phyloP scores from a whole-genome alignment of 1,140 invertebrate genomes.

The Pseudomyrmex flavicornis region DNA sequence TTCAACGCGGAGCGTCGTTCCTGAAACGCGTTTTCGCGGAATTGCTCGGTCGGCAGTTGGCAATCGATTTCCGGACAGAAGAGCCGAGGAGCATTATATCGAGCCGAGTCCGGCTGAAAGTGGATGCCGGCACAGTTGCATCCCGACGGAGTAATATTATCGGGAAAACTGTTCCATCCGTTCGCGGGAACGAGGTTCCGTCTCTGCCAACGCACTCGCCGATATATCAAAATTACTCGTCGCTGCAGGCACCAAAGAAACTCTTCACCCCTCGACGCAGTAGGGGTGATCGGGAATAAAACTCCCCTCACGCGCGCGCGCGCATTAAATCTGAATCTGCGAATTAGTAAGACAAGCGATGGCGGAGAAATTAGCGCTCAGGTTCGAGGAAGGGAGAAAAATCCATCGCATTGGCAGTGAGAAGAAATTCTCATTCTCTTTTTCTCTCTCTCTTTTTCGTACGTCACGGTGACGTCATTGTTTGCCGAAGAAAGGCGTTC shows the following conservation, averaged over 20 bases:
- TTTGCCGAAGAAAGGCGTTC: conserved; percentile 56
- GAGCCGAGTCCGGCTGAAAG: conserved; percentile 40
- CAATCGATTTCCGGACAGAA: conserved; percentile 66
- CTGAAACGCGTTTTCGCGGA: conserved; percentile 25
- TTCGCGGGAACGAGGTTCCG: conserved; percentile 1
- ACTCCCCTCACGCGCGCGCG: background rate
- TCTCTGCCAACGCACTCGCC: conserved; percentile 18
- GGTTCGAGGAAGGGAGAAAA: background rate
- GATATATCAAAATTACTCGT: conserved; percentile 81
- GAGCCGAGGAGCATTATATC: conserved; percentile 63
- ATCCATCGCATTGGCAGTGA: background rate
- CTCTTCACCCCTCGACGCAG: background rate
- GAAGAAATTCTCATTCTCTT: conserved; percentile 3
- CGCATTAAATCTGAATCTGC: conserved; percentile 30
- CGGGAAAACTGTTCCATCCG: conserved; percentile 57
- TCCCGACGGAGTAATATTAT: conserved; percentile 72
- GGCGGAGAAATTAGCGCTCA: conserved; percentile 31
- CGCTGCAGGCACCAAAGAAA: conserved; percentile 27
- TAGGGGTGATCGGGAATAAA: conserved; percentile 9
- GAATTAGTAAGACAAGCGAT: conserved; percentile 24
- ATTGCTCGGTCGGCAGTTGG: conserved; percentile 55
- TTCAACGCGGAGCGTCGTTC: background rate
- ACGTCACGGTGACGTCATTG: conserved; percentile 61
- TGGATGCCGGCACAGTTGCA: conserved; percentile 27
- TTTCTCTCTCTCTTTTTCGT: background rate